These are phyloP conservation scores for Troides aeacus DNA, from an alignment of 2,888 invertebrate genomes.

Conservation along the genomic window DNA sequence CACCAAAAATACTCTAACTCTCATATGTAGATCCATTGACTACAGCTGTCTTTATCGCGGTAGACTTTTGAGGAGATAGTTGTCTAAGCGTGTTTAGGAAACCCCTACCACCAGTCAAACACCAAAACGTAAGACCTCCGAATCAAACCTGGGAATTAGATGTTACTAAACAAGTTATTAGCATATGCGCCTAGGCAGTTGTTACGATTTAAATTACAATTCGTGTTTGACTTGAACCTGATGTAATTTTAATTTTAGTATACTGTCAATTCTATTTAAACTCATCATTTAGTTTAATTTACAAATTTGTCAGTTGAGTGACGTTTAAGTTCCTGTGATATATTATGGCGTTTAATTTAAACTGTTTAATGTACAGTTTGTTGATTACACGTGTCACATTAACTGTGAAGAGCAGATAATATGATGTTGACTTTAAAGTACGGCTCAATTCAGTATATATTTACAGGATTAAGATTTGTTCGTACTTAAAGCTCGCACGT, in stretches of 20 bases:
- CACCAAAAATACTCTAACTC: too few species aligned
- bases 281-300: background rate
- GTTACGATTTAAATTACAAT: too few species aligned
- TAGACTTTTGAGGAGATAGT: too few species aligned
- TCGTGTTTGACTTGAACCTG: too few species aligned
- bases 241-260: background rate
- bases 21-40: background rate
- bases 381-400: background rate
- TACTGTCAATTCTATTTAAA: background rate
- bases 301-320: background rate
- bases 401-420: background rate
- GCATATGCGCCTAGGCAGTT: too few species aligned
- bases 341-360: background rate
- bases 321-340: background rate
- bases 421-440: background rate
- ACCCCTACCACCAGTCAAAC: too few species aligned
- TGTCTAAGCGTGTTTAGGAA: too few species aligned
- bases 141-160: too few species aligned
- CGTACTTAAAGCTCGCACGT: too few species aligned
- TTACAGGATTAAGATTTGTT: background rate
- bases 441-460: background rate
- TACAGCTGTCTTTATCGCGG: background rate
- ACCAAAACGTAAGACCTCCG: too few species aligned
- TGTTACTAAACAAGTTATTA: too few species aligned
- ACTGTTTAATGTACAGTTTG: background rate